Percentiles rank a stretch among this genome's conserved stretches.
phyloP scores from a whole-genome alignment of 1,140 invertebrate species.

The Caerostris darwini region DNA sequence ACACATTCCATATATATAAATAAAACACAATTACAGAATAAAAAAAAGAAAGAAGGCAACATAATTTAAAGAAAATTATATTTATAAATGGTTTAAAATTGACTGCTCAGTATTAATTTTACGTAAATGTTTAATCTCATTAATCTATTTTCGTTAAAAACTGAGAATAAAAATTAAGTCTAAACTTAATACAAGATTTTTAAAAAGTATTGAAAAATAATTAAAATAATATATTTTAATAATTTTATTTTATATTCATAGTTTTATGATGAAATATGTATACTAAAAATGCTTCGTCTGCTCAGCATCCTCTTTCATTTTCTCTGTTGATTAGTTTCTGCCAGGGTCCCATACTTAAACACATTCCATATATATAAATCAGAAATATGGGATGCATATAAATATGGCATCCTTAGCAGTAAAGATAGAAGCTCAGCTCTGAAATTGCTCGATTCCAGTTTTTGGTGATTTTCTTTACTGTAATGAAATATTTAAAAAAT shows the following conservation, averaged over 20 bases:
- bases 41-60: neutral
- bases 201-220: too few species aligned
- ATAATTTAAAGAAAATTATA: neutral
- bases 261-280: too few species aligned
- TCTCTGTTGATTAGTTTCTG: constrained; percentile 2
- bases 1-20: constrained; percentile 95
- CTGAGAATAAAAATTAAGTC: too few species aligned
- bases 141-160: too few species aligned
- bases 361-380: constrained; percentile 93
- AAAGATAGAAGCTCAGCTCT: neutral
- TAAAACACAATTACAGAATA: constrained; percentile 84
- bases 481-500: too few species aligned
- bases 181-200: too few species aligned
- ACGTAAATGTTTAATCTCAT: too few species aligned
- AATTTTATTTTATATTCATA: too few species aligned
- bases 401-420: constrained; percentile 88
- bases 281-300: neutral
- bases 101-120: neutral
- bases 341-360: constrained; percentile 96
- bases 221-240: too few species aligned
- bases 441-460: neutral
- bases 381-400: constrained; percentile 96
- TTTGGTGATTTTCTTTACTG: too few species aligned
- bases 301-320: neutral
- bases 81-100: neutral